Base-by-base conservation (phyloP, 1,140 invertebrate genomes). In the Pygmarrhopalites habei region DNA sequence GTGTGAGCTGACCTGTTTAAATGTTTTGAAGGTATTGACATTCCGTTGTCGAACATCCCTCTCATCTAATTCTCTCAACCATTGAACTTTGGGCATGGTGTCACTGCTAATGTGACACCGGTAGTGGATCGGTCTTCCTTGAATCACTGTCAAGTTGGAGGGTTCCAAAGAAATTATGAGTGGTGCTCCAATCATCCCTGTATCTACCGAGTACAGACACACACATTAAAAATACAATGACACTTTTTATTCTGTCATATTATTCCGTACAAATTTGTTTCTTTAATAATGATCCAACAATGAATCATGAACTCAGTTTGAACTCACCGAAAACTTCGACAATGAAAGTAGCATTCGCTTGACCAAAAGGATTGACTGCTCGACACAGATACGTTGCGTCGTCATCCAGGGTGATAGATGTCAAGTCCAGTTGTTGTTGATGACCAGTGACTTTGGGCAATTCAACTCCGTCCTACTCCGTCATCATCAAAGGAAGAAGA, bases 21-120 rank as follows among this genome's bases (percentile, higher is more conserved):
- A 14, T 19, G 19, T 19, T 56, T 19, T 23, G 30, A 28, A 21
- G 23, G 49, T 15, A 28, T 28, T 28, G 14, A 52, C 21, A 7
- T 25, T 25, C 32, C 39, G 21, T 19, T 30, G 5, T 53, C 21
- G 19, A 60, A 4, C 26, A 12, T 57, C 49, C 1, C 26, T 44
- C n/a, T 64, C 62, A 25, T 68, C 59, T 23, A 64, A 10, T 49
- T 61, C 52, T 7, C 43, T 23, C 5, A 64, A 35, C 66, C 66
- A 68, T 30, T 65, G 43, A 29, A 68, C 46, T 21, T 39, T 58
- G 19, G 66, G 62, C 43, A 43, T 14, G 26, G 53, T 65, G 41
- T 68, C 60, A 56, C 66, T 68, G 2, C 21, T 49, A 32, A 68
- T 59, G 30, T 61, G 58, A 65, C 66, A 68, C 35, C 62, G 58